Conservation (phyloP, 2,888 invertebrate genomes). For the Drosophila yooni region DNA sequence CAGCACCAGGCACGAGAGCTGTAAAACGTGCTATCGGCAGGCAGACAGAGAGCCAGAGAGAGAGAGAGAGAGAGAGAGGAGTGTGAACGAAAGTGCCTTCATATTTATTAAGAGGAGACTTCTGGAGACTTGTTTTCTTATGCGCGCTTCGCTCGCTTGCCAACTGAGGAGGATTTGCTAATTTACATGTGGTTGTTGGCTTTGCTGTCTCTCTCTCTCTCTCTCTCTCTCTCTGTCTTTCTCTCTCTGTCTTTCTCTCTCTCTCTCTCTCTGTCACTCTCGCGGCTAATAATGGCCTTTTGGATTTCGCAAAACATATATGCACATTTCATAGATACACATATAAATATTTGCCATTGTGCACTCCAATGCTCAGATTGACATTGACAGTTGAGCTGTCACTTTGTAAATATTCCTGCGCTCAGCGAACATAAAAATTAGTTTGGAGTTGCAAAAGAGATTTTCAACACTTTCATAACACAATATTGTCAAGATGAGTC, state of each 20-base stretch:
- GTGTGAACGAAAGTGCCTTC: neutral
- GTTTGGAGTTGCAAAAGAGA: conserved; percentile 8
- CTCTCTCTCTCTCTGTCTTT: conserved; percentile 7
- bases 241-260: conserved; percentile 10
- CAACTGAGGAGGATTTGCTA: conserved; percentile 55
- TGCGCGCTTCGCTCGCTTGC: conserved; percentile 41
- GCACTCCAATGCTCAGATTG: conserved; percentile 63
- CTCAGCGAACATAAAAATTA: conserved; percentile 10
- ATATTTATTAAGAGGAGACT: conserved; percentile 34
- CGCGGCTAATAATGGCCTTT: conserved; percentile 66
- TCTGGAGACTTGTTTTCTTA: conserved; percentile 64
- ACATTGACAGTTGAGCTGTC: conserved; percentile 69
- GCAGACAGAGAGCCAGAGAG: neutral
- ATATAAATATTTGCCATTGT: conserved; percentile 72
- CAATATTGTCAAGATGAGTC: conserved; percentile 45
- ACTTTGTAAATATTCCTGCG: conserved; percentile 31
- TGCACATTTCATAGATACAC: conserved; percentile 51
- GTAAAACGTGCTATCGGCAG: conserved; percentile 34
- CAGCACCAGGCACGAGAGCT: conserved; percentile 8
- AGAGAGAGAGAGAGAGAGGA: neutral
- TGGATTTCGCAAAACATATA: conserved; percentile 66
- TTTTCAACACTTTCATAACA: neutral
- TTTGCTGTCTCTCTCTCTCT: conserved; percentile 12
- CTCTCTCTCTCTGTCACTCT: conserved; percentile 15
- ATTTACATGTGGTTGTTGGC: conserved; percentile 29